Evolutionary conservation across 2,113 vertebrate species (phyloP), one percentile per base, ranked within the genome.

Genomic region (Toxostoma redivivum): DNA sequence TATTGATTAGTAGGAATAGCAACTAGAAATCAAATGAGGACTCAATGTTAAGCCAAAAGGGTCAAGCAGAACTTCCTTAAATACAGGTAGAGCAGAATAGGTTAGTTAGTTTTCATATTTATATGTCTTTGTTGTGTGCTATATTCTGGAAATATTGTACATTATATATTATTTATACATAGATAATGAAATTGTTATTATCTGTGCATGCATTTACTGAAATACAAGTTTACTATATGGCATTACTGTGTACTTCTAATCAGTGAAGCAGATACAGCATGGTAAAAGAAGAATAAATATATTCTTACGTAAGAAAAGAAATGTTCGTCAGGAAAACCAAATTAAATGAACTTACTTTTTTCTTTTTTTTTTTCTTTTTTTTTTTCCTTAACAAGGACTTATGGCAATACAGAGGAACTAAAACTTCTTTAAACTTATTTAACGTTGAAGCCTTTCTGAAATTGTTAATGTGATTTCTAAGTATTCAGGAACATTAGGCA

Each of bases 361-460:
- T 65, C 1, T 27, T 58, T 50, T 58, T 22, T 7, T 0, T 38
- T 38, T 38, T 61, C n/a, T 25, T 61, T 56, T 42, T 61, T 42
- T 62, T 64, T 62, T 35, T 5, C 15, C 15, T 92, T 89, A 72
- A 80, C 11, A 38, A 89, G 35, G 30, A 57, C 11, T 69, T 73
- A 76, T 18, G 24, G 5, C 45, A 77, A 69, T 65, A 61, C 8
- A 90, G 5, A 37, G 70, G 80, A 94, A 77, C 16, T 35, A 54
- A 94, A 95, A 81, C 24, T 86, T 90, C 53, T 81, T 79, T 31
- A 85, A 96, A 91, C 62, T 90, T 81, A 16, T 65, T 91, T 92
- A 95, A 70, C 6, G 28, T 58, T 6, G 27, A 95, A 91, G 13
- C 9, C 40, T 3, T 88, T 78, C 50, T 91, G 70, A 90, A 94